A percentile compares a stretch with the other conserved stretches of the same genome.
These are phyloP conservation scores for Molorchus minor DNA, from an alignment of 2,888 invertebrate species.

Conservation along the genomic window DNA sequence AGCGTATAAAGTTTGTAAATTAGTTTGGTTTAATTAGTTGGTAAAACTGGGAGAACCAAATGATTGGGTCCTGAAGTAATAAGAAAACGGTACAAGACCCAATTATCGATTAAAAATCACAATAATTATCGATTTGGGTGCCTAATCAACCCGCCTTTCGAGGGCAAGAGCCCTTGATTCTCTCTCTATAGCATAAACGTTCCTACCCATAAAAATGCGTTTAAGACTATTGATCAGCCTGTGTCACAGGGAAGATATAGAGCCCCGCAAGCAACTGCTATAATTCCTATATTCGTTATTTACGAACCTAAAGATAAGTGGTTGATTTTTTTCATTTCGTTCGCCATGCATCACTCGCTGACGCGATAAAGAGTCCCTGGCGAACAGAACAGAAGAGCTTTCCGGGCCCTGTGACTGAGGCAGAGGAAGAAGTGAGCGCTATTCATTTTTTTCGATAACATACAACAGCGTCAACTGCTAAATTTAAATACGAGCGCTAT, in stretches of 20 bases:
- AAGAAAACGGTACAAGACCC: too few species aligned
- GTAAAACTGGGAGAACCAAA: too few species aligned
- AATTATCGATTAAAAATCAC: too few species aligned
- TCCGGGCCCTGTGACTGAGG: slow-evolving; percentile 25
- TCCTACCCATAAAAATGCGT: background rate
- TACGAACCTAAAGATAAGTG: slow-evolving; percentile 51
- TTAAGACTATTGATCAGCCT: background rate
- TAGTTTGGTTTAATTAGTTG: too few species aligned
- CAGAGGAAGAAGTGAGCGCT: slow-evolving; percentile 35
- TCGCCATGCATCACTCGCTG: slow-evolving; percentile 50
- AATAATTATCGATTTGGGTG: too few species aligned
- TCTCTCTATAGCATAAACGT: too few species aligned
- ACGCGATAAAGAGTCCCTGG: slow-evolving; percentile 49
- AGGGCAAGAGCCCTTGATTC: too few species aligned
- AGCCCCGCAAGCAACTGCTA: slow-evolving; percentile 27
- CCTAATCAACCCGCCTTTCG: too few species aligned
- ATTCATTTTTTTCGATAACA: slow-evolving; percentile 48
- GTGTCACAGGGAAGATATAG: slow-evolving; percentile 13
- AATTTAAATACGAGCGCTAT: slow-evolving; percentile 43
- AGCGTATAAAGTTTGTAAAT: too few species aligned
- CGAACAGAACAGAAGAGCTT: slow-evolving; percentile 38
- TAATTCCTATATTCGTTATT: slow-evolving; percentile 54
- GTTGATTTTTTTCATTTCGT: slow-evolving; percentile 50
- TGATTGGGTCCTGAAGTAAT: too few species aligned
- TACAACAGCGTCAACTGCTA: slow-evolving; percentile 43